phyloP scores from a whole-genome alignment of 2,888 invertebrate species.

The Alsophila aescularia region DNA sequence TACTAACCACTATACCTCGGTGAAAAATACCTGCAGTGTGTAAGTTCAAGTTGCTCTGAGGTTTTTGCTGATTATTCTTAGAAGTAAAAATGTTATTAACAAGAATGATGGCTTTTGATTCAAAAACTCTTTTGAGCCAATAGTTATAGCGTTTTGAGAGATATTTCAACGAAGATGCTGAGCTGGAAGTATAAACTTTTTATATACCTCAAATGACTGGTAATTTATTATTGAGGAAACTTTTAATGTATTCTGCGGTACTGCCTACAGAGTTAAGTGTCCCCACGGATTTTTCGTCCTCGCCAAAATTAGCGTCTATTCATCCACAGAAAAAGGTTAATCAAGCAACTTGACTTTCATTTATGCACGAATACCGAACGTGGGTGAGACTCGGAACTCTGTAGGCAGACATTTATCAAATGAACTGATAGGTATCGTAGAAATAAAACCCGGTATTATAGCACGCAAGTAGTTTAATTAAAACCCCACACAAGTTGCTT shows the following conservation, averaged over 20 bases:
- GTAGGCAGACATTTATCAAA: slow-evolving; percentile 52
- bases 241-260: slow-evolving; percentile 24
- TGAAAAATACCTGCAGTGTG: too few species aligned
- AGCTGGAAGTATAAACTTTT: not conserved
- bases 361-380: slow-evolving; percentile 43
- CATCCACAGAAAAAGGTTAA: slow-evolving; percentile 66
- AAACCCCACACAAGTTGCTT: slow-evolving; percentile 82
- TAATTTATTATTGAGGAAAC: slow-evolving; percentile 19
- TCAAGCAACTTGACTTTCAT: slow-evolving; percentile 73
- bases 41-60: too few species aligned
- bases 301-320: slow-evolving; percentile 43
- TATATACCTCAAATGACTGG: slow-evolving; percentile 2
- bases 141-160: too few species aligned
- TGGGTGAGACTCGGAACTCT: slow-evolving; percentile 74
- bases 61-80: too few species aligned
- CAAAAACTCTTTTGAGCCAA: too few species aligned
- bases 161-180: not conserved
- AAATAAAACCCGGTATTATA: slow-evolving; percentile 69
- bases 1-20: not conserved
- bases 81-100: too few species aligned
- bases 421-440: slow-evolving; percentile 35
- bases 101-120: too few species aligned
- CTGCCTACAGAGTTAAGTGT: slow-evolving; percentile 67
- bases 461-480: slow-evolving; percentile 66
- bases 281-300: slow-evolving; percentile 45